phyloP scores from a whole-genome alignment of 2,888 invertebrate genomes.

The Pristionchus fissidentatus region DNA sequence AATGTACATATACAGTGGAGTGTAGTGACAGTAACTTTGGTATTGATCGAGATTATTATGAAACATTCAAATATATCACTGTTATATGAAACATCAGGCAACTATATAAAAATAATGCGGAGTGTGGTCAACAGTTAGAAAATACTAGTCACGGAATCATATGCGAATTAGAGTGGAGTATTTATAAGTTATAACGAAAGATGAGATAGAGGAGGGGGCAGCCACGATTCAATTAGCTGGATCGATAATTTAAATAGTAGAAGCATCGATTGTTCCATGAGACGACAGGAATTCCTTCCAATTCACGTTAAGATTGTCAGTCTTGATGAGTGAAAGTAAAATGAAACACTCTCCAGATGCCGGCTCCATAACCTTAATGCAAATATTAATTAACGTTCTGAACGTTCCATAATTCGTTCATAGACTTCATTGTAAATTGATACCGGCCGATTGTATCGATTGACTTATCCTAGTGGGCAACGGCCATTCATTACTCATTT shows the following conservation, averaged over 20 bases:
- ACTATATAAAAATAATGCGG: background rate
- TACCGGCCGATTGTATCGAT: too few species aligned
- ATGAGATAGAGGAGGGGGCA: background rate
- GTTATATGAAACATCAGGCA: background rate
- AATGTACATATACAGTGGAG: too few species aligned
- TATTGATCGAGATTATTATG: background rate
- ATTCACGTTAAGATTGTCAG: constrained; percentile 69
- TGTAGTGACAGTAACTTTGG: background rate
- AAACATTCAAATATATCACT: background rate
- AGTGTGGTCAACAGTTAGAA: background rate
- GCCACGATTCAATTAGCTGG: background rate
- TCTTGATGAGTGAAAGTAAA: constrained; percentile 69
- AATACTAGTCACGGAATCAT: background rate
- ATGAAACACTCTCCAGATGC: constrained; percentile 72
- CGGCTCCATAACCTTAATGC: constrained; percentile 67
- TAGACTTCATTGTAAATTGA: too few species aligned
- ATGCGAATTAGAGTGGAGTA: background rate
- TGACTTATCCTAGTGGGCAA: too few species aligned
- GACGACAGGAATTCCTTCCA: constrained; percentile 73
- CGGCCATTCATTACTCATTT: too few species aligned
- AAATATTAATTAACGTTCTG: background rate
- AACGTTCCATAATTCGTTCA: too few species aligned
- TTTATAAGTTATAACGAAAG: background rate
- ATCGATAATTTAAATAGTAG: constrained; percentile 48
- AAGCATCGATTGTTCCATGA: constrained; percentile 71